These are phyloP conservation scores for Xanthia icteritia DNA, from an alignment of 2,888 invertebrate species.

Conservation along the genomic window DNA sequence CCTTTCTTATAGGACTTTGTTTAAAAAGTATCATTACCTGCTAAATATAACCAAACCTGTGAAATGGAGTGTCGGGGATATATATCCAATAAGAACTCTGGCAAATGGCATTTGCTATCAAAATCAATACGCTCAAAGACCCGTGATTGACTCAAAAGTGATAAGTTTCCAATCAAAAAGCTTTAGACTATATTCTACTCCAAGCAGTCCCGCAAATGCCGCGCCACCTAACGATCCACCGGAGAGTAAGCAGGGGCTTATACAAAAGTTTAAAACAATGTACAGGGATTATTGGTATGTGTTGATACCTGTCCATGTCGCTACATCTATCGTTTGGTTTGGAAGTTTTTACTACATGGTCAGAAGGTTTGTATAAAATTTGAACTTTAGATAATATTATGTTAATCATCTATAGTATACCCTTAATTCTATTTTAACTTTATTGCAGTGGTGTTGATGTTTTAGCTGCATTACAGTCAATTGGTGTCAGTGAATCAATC, in stretches of 20 bases:
- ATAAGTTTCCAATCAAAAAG: slow-evolving; percentile 63
- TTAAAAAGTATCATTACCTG: slow-evolving; percentile 76
- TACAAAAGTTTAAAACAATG: slow-evolving; percentile 96
- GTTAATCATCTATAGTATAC: not conserved
- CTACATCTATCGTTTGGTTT: slow-evolving; percentile 97
- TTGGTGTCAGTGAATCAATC: slow-evolving; percentile 95
- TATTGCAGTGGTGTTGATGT: slow-evolving; percentile 97
- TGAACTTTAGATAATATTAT: not conserved
- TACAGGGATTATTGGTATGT: slow-evolving; percentile 99
- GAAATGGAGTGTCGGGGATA: slow-evolving; percentile 76
- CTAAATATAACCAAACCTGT: slow-evolving; percentile 81
- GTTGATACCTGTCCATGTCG: slow-evolving; percentile 97
- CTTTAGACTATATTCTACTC: slow-evolving; percentile 72
- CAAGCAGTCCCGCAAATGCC: slow-evolving; percentile 62
- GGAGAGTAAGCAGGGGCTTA: slow-evolving; percentile 91
- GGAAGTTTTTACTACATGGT: slow-evolving; percentile 96
- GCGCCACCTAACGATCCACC: slow-evolving; percentile 56
- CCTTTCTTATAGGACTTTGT: slow-evolving; percentile 78
- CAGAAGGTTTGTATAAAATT: slow-evolving; percentile 92
- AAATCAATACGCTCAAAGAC: slow-evolving; percentile 66
- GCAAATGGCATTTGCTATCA: slow-evolving; percentile 76
- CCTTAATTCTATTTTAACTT: slow-evolving; percentile 36
- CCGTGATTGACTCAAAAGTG: slow-evolving; percentile 66
- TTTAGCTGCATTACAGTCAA: slow-evolving; percentile 93
- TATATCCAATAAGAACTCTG: slow-evolving; percentile 75